Evolutionary conservation across 2,797 vertebrate species (phyloP), one percentile per base, ranked within the genome.

Genomic region (Pelodytes ibericus): DNA sequence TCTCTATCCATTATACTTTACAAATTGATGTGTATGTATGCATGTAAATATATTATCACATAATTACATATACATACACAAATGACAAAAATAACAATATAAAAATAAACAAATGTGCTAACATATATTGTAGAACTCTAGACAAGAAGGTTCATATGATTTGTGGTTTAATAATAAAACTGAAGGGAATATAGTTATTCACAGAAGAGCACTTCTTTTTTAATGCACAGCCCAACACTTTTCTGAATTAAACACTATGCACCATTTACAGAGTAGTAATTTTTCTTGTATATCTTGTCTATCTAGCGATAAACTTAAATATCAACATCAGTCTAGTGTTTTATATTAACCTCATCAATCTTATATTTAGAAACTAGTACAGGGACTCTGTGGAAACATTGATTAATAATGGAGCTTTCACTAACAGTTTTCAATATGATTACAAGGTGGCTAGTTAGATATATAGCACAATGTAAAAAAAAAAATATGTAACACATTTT

Each of bases 221-320:
- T 74, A 66, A 67, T 74, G 72, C 57, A 74, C 63, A 73, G 64
- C 72, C 53, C 62, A 74, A 66, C 72, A 66, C 31, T 66, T 58
- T 59, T 74, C 49, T 13, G 72, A 74, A 74, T 74, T 66, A 74
- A 74, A 18, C 51, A 74, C 72, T 58, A 33, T 74, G n/a, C 44
- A 39, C 61, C 5, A 74, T 74, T 57, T 74, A 65, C n/a, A 44
- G 26, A 26, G 26, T 31, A 31, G 63, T 59, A 66, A 44, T 74
- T 66, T 74, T 74, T 74, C 62, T 66, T 66, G 20, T 27, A 57
- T 30, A 66, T 74, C 63, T 66, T 74, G 63, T 74, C 72, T 66
- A 74, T 62, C 62, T 59, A 31, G 72, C 72, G 59, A 74, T 33
- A 66, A 74, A 74, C 72, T 59, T 74, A 74, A n/a, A 74, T 74